Evolutionary conservation across 1,140 invertebrate species (phyloP).

Genomic region (Gryllus bimaculatus): DNA sequence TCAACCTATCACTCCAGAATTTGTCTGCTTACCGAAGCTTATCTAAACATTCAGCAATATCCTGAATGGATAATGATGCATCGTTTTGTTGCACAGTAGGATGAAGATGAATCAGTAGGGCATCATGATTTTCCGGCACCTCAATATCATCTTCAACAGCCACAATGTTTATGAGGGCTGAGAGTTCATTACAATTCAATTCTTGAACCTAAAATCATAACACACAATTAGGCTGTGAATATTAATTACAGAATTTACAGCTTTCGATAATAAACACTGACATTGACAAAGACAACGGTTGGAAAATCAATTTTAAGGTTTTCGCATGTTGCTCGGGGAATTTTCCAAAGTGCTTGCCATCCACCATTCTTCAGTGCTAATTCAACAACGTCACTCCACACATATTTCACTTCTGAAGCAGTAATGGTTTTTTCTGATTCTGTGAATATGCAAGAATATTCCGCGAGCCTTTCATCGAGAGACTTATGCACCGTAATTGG

Average conservation of each 20-base stretch:
- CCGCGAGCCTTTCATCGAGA: neutral
- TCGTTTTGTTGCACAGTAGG: slow-evolving; percentile 47
- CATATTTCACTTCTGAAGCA: slow-evolving; percentile 40
- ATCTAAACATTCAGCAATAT: slow-evolving; percentile 42
- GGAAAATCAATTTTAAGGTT: slow-evolving; percentile 46
- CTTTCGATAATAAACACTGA: neutral
- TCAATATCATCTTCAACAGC: slow-evolving; percentile 50
- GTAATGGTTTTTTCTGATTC: slow-evolving; percentile 34
- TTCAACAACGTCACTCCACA: slow-evolving; percentile 47
- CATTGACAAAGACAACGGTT: slow-evolving; percentile 35
- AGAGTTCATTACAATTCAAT: slow-evolving; percentile 38
- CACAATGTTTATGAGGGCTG: slow-evolving; percentile 41
- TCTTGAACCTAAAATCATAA: slow-evolving; percentile 33
- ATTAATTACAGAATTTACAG: neutral
- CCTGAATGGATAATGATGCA: slow-evolving; percentile 33
- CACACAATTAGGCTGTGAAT: neutral
- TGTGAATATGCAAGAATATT: neutral
- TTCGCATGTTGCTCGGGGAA: slow-evolving; percentile 46
- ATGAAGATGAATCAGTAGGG: slow-evolving; percentile 45
- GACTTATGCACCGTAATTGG: neutral
- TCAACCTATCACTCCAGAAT: too few relatives aligned
- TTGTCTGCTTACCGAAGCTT: slow-evolving; percentile 32
- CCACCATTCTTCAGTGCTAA: slow-evolving; percentile 44
- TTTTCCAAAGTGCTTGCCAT: slow-evolving; percentile 55
- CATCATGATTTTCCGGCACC: slow-evolving; percentile 44